Base-by-base conservation (phyloP, 2,113 vertebrate species). In the Heterochromis multidens region DNA sequence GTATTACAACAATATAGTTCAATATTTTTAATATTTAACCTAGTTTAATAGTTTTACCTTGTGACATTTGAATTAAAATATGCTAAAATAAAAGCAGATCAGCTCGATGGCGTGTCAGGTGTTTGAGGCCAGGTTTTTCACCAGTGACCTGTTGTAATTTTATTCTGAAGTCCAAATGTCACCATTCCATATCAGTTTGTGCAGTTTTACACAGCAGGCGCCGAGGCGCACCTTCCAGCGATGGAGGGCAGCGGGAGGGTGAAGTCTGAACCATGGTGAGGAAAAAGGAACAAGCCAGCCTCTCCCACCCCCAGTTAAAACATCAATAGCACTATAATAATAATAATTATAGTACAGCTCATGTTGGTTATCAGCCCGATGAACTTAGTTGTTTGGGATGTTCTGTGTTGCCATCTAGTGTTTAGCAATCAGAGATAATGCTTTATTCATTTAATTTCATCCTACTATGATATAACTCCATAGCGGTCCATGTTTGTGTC, bases 321-420 rank as follows among this genome's bases (percentile, higher is more conserved):
- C 5, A 43, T 0, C 23, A 59, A 19, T 21, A 46, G 40, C 11
- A 58, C 21, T 5, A 4, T 65, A 40, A 40, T 40, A 6, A 40
- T 65, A 40, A 65, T 21, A 40, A 65, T 21, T 21, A 23, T 27
- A 27, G 23, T 70, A 23, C 37, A 46, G 23, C 3, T 43, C 27
- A 27, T 46, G 37, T 65, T 16, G 33, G 33, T 70, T 27, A 65
- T 2, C 9, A 0, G 19, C 1, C 10, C 23, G 56, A 70, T 0
- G 8, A 27, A 70, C 37, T 27, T 9, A 40, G 62, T 40, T 70
- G 21, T 65, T 65, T 65, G 33, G 21, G 33, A 65, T 33, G 60
- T 58, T 74, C 21, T 58, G 19, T 13, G 67, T 49, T 25, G 90
- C 85, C 91, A 90, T 87, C 92, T 92, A 83, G 81, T 87, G 90